Evolutionary conservation across 2,113 vertebrate species (phyloP).

Genomic region (Sinocyclocheilus rhinocerous): DNA sequence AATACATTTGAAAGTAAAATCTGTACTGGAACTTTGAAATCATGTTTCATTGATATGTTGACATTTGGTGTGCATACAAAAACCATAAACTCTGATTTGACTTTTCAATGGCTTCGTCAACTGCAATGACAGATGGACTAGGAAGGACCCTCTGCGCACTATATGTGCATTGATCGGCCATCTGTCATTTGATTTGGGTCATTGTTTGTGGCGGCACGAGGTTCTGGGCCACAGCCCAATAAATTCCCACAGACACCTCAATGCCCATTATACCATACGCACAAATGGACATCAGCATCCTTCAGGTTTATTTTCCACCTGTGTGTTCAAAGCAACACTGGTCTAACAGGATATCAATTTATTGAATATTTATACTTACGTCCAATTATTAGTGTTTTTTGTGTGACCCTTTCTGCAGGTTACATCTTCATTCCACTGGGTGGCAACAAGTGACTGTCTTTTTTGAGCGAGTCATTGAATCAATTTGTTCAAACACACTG

Average conservation of each 20-base stretch:
- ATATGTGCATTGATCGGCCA: neutral
- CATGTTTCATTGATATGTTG: too few species aligned
- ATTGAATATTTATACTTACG: too few species aligned
- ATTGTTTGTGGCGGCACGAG: neutral
- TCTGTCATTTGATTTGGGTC: neutral
- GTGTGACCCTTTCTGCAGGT: neutral
- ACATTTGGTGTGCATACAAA: neutral
- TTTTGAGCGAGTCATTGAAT: neutral
- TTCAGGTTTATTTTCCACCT: neutral
- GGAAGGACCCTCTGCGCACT: constrained; percentile 41
- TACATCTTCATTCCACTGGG: neutral
- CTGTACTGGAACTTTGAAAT: too few species aligned
- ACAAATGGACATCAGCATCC: neutral
- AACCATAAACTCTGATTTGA: neutral
- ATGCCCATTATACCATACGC: neutral
- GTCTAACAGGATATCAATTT: too few species aligned
- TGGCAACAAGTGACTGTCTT: neutral
- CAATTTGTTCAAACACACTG: neutral
- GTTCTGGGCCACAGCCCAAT: neutral
- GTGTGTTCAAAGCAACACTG: neutral
- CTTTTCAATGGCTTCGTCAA: neutral
- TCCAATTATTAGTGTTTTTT: neutral
- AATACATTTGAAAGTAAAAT: too few species aligned
- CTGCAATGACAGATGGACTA: constrained; percentile 52
- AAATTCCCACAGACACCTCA: neutral